A percentile compares a stretch with the other conserved stretches of the same genome.
Conservation (phyloP, 1,140 invertebrate species). For the Penaeus vannamei region DNA sequence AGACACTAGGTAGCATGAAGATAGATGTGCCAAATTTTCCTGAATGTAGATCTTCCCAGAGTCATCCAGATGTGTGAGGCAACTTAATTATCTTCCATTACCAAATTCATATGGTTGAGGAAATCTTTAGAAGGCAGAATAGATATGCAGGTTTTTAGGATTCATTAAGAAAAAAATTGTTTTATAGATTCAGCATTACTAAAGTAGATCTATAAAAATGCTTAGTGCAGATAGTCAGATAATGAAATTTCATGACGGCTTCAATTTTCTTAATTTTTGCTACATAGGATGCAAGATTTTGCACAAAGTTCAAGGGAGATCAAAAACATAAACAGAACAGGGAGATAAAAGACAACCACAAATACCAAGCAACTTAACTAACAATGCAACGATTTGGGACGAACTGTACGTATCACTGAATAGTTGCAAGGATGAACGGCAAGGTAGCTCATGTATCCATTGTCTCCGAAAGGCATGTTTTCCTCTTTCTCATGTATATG, state of each 20-base stretch:
- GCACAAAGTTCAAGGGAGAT: background rate
- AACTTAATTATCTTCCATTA: conserved; percentile 44
- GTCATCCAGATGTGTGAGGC: conserved; percentile 40
- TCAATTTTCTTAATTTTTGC: conserved; percentile 30
- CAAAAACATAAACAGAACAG: background rate
- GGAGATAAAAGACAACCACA: conserved; percentile 7
- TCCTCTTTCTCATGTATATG: conserved; percentile 7
- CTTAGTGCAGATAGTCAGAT: too few species aligned
- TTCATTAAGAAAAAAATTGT: conserved; percentile 12
- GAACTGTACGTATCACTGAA: conserved; percentile 31
- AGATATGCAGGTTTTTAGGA: conserved; percentile 26
- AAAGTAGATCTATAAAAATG: background rate
- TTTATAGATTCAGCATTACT: conserved; percentile 34
- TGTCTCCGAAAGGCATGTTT: conserved; percentile 6
- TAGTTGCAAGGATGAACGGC: conserved; percentile 21
- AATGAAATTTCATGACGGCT: conserved; percentile 1
- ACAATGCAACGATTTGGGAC: conserved; percentile 36
- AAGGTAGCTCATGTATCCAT: conserved; percentile 28
- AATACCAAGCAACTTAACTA: background rate
- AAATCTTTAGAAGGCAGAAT: conserved; percentile 34
- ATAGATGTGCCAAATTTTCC: conserved; percentile 53
- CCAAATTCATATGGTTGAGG: conserved; percentile 31
- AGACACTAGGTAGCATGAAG: conserved; percentile 26
- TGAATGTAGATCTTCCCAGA: conserved; percentile 43
- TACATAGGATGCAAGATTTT: conserved; percentile 17